These are phyloP conservation scores for Sebastes trivittatus DNA, from an alignment of 2,797 vertebrate species.

Conservation along the genomic window DNA sequence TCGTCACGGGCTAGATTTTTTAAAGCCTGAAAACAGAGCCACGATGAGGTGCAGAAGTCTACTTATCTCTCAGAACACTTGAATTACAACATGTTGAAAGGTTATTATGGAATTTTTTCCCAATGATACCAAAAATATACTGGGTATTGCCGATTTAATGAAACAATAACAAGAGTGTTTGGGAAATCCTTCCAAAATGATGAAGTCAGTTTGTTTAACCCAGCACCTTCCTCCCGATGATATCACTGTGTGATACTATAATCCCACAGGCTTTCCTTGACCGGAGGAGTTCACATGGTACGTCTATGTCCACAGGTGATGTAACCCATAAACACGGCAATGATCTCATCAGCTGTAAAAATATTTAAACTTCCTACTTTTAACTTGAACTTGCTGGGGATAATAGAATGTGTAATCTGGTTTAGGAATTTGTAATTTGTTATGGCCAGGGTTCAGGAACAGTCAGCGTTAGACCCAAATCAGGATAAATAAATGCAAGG, in stretches of 20 bases:
- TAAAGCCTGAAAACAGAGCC: too few relatives aligned
- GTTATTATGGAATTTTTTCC: too few relatives aligned
- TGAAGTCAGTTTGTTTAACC: conserved; percentile 40
- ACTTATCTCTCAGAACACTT: too few relatives aligned
- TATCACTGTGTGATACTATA: conserved; percentile 37
- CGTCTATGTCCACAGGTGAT: conserved; percentile 33
- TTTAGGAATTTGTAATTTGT: neutral
- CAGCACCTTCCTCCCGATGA: conserved; percentile 23
- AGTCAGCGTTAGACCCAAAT: neutral
- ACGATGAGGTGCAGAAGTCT: too few relatives aligned
- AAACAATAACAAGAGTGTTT: too few relatives aligned
- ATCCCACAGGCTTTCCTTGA: conserved; percentile 24
- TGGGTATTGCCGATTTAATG: too few relatives aligned
- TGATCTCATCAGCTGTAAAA: conserved; percentile 23
- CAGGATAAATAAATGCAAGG: neutral
- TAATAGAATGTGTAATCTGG: neutral
- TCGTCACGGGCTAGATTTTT: fast-evolving
- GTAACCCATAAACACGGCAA: conserved; percentile 26
- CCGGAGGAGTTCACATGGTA: neutral
- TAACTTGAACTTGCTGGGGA: neutral
- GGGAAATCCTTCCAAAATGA: neutral
- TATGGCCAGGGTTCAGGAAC: neutral
- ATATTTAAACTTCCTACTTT: conserved; percentile 16
- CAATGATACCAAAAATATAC: too few relatives aligned
- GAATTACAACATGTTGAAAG: too few relatives aligned